phyloP scores from a whole-genome alignment of 2,888 invertebrate genomes.

The Hypolimnas misippus region DNA sequence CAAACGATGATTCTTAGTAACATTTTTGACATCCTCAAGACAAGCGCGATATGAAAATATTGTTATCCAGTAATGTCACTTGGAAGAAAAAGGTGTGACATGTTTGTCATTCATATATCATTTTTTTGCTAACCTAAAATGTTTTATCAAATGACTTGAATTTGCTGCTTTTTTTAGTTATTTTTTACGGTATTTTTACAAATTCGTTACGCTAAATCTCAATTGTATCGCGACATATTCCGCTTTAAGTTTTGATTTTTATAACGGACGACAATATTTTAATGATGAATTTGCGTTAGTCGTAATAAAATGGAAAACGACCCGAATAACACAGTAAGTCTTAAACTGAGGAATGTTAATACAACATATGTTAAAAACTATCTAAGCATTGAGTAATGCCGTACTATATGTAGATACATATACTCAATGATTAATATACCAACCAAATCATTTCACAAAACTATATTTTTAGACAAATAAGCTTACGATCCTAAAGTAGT shows the following conservation, averaged over 20 bases:
- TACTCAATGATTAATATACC: no score
- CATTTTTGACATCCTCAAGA: conserved; percentile 67
- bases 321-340: conserved; percentile 82
- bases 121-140: conserved; percentile 85
- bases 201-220: conserved; percentile 79
- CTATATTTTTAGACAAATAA: no score
- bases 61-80: conserved; percentile 79
- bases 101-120: conserved; percentile 79
- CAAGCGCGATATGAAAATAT: conserved; percentile 80
- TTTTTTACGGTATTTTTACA: conserved; percentile 79
- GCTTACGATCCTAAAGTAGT: no score
- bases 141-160: conserved; percentile 84
- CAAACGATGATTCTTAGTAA: conserved; percentile 14
- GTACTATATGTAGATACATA: no score
- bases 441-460: no score
- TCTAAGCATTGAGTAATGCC: no score
- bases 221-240: conserved; percentile 73
- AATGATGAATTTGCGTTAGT: conserved; percentile 77
- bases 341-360: not conserved
- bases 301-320: conserved; percentile 79
- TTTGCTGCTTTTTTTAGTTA: conserved; percentile 70
- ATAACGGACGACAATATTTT: conserved; percentile 71
- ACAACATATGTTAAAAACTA: not conserved
- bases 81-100: conserved; percentile 84
- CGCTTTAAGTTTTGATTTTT: conserved; percentile 61